phyloP scores from a whole-genome alignment of 2,888 invertebrate genomes.

The Hymenopus coronatus region DNA sequence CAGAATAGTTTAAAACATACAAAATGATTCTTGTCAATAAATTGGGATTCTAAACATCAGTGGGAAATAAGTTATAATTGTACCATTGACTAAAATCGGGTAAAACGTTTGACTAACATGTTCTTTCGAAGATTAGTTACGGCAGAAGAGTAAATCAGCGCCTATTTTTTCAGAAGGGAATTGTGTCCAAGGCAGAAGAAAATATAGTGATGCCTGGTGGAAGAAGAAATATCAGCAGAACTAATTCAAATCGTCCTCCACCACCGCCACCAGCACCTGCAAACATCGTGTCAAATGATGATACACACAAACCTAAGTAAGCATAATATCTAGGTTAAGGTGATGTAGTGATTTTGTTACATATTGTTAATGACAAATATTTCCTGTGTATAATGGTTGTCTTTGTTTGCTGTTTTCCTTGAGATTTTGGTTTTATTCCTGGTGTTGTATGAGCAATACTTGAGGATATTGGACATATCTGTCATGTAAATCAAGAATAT shows the following conservation, averaged over 20 bases:
- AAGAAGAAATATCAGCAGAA: slow-evolving; percentile 31
- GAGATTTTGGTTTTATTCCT: too few species aligned
- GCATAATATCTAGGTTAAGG: neutral
- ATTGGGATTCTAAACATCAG: neutral
- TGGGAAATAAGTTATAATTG: neutral
- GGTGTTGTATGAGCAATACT: too few species aligned
- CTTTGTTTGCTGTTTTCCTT: neutral
- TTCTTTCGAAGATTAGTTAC: neutral
- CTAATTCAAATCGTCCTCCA: slow-evolving; percentile 28
- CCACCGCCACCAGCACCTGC: slow-evolving; percentile 20
- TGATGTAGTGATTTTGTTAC: neutral
- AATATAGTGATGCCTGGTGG: slow-evolving; percentile 32
- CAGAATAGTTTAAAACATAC: neutral
- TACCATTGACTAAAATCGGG: neutral
- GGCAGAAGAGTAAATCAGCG: neutral
- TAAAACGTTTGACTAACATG: neutral
- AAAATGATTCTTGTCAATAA: neutral
- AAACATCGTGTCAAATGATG: slow-evolving; percentile 25
- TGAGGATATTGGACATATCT: too few species aligned
- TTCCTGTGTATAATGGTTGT: neutral
- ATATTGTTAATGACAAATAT: neutral
- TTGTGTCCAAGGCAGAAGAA: neutral
- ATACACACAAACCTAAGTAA: slow-evolving; percentile 32
- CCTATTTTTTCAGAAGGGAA: slow-evolving; percentile 12
- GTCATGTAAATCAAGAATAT: too few species aligned